Evolutionary conservation across 2,888 invertebrate genomes (phyloP), one percentile per base, ranked within the genome.

Genomic region (Thalpophila matura): DNA sequence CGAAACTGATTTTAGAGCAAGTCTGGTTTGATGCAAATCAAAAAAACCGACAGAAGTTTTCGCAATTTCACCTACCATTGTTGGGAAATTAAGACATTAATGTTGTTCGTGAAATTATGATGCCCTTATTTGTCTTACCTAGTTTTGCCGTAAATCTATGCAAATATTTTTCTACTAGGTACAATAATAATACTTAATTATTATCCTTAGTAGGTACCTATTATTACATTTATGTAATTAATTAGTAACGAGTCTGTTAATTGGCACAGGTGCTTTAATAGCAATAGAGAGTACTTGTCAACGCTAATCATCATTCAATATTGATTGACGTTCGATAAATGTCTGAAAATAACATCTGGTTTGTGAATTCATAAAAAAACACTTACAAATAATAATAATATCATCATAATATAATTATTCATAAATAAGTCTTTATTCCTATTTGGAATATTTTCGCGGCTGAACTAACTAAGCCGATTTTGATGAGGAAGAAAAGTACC

Each of bases 381-480:
- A 35, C 2, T 22, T 16, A n/a, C 1, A 4, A 1, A 12, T 22
- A 4, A 7, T 7, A 37, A 29, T 14, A n/a, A 35, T 26, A 9
- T 16, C 4, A 0, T 22, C 16, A 26, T 33, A 14, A 20, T n/a
- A n/a, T n/a, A n/a, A n/a, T n/a, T n/a, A 69, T 22, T 38, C 7
- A 9, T 61, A 70, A 61, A 14, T 18, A 16, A 37, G 2, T 70
- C 29, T 12, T 71, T 20, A 6, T 14, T 1, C 43, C 18, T 29
- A 1, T 33, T 29, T 4, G 5, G 14, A 24, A 63, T 16, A 20
- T 72, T 27, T 9, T 12, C 9, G 9, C 20, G 35, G 24, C 31
- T 64, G 31, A 72, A 72, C 51, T 24, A 71, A 29, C 72, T 65
- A 65, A 65, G 73, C 54, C 66, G 54, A 65, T 53, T 72, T 65